Percentiles rank a stretch among this genome's conserved stretches.
Conservation (phyloP, 2,888 invertebrate genomes). For the Drosophila siamana region DNA sequence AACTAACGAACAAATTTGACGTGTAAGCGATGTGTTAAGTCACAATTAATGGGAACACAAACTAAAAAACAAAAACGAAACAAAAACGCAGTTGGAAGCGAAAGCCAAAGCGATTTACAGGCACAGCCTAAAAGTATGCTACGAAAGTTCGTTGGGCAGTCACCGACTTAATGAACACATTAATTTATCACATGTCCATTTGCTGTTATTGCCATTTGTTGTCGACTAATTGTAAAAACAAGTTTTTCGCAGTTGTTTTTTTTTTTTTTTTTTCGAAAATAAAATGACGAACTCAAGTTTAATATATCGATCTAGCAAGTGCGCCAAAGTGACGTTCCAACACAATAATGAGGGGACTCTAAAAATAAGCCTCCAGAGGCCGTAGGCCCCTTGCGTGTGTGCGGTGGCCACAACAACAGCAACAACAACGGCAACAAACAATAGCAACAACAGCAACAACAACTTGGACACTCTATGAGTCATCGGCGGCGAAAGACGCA, state of each 20-base stretch:
- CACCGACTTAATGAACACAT: slow-evolving; percentile 2
- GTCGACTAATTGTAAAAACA: slow-evolving; percentile 19
- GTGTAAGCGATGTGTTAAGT: slow-evolving; percentile 2
- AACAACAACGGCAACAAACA: slow-evolving; percentile 22
- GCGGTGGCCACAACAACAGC: slow-evolving; percentile 15
- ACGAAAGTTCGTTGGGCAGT: slow-evolving; percentile 6
- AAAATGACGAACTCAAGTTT: not conserved
- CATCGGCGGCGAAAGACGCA: slow-evolving; percentile 33
- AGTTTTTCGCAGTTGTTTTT: slow-evolving; percentile 1
- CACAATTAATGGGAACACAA: not conserved
- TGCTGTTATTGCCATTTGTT: not conserved
- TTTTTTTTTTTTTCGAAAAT: not conserved
- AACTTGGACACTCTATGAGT: slow-evolving; percentile 41
- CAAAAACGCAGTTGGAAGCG: not conserved
- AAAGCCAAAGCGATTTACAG: slow-evolving; percentile 23
- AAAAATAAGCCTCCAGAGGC: slow-evolving; percentile 64
- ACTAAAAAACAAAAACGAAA: not conserved
- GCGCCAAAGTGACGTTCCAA: slow-evolving; percentile 10
- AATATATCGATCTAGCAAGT: slow-evolving; percentile 64
- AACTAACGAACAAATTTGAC: not conserved
- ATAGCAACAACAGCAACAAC: slow-evolving; percentile 19
- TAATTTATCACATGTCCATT: slow-evolving; percentile 12
- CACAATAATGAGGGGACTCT: slow-evolving; percentile 32
- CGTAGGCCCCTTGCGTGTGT: slow-evolving; percentile 40
- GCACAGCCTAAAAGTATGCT: slow-evolving; percentile 63